Evolutionary conservation across 2,797 vertebrate species (phyloP), one percentile per base, ranked within the genome.

Genomic region (Erithacus rubecula): DNA sequence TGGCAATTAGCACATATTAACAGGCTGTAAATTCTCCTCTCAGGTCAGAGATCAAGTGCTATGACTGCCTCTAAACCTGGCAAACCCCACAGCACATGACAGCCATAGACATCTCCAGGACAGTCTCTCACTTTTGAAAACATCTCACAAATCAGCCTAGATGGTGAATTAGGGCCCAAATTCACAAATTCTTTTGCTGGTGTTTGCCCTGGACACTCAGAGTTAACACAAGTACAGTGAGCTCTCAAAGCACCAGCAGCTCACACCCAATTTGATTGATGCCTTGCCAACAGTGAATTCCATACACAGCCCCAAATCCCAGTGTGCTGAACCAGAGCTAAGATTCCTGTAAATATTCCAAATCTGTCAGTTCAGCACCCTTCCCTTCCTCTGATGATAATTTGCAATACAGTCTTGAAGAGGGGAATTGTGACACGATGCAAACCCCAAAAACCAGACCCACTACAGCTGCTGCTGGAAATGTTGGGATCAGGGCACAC

Each of bases 181-280:
- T 17, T 41, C 23, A 60, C 7, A 3, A 0, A 3, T 21, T 63
- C 17, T 17, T 24, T 6, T 9, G 16, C 17, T 21, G 9, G 5
- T 5, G 27, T 14, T 70, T 51, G 32, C 11, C 29, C 27, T 1
- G 1, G 30, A 20, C 22, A 24, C 46, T 41, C 8, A 53, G 18
- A 37, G 32, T 9, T 14, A 29, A 49, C 7, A 71, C 27, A 44
- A 41, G 29, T 3, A 47, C n/a, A 9, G 1, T 0, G 8, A 71
- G n/a, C 58, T 68, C 58, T 29, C n/a, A 19, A 68, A 46, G 36
- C 36, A 64, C 8, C 69, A 58, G 46, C 0, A 55, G 62, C 49
- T 89, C 4, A 0, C 4, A 0, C 11, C 34, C 41, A 12, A 0
- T 34, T 34, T 3, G 1, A n/a, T 1, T 1, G 23, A 44, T 55